Conservation (phyloP, 2,113 vertebrate genomes). For the Pogonocichla stellata region DNA sequence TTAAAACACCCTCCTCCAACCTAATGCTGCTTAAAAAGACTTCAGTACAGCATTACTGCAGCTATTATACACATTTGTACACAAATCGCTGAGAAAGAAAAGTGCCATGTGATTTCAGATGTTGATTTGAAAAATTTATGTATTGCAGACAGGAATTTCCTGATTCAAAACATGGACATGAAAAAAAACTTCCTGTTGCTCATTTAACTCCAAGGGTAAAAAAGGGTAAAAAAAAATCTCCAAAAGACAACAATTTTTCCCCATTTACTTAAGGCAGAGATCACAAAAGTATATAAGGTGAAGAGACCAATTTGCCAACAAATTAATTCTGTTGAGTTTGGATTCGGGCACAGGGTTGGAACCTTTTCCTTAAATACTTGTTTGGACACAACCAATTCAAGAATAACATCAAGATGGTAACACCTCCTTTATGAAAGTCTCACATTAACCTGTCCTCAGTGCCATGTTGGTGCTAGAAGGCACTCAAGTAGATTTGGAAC, state of each 20-base stretch:
- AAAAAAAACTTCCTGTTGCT: conserved; percentile 23
- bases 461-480: neutral
- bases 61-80: neutral
- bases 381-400: neutral
- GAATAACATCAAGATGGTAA: neutral
- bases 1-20: neutral
- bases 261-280: neutral
- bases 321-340: neutral
- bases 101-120: neutral
- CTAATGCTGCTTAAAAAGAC: neutral
- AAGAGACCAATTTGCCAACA: neutral
- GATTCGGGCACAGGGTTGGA: neutral
- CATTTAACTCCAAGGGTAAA: neutral
- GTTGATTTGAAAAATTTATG: conserved; percentile 17
- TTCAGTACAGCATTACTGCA: neutral
- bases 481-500: neutral
- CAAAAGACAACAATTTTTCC: neutral
- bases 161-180: conserved; percentile 41
- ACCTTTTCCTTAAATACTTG: neutral
- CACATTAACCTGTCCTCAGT: neutral
- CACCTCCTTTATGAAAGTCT: neutral
- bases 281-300: neutral
- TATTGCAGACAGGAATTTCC: conserved; percentile 59
- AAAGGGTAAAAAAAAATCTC: neutral
- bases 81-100: neutral